phyloP scores from a whole-genome alignment of 2,797 vertebrate species.

The Acipenser ruthenus region DNA sequence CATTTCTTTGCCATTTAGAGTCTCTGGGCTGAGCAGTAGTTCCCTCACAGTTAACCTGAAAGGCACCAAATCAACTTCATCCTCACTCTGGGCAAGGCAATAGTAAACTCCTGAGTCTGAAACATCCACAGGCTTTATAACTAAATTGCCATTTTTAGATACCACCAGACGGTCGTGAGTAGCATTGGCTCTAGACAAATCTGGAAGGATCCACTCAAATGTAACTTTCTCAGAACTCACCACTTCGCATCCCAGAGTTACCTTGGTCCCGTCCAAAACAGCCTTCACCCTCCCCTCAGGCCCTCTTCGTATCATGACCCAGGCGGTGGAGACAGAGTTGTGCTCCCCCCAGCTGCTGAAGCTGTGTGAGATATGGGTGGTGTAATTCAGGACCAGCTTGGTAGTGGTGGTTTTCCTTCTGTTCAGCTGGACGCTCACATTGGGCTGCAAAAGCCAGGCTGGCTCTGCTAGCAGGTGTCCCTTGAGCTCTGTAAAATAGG shows the following conservation, averaged over 20 bases:
- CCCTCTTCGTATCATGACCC: constrained; percentile 56
- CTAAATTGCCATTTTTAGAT: constrained; percentile 45
- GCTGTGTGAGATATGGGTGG: constrained; percentile 48
- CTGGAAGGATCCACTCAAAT: constrained; percentile 64
- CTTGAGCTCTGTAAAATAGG: constrained; percentile 70
- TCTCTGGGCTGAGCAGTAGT: constrained; percentile 47
- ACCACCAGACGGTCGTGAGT: constrained; percentile 35
- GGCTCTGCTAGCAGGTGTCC: constrained; percentile 62
- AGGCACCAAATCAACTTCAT: constrained; percentile 51
- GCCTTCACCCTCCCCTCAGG: constrained; percentile 38
- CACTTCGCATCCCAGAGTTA: constrained; percentile 47
- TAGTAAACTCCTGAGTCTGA: constrained; percentile 65
- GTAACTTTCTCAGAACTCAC: constrained; percentile 40
- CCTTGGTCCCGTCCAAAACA: constrained; percentile 51
- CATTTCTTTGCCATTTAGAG: constrained; percentile 60
- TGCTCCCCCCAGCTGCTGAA: constrained; percentile 32
- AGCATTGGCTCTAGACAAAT: constrained; percentile 51
- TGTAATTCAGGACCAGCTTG: constrained; percentile 66
- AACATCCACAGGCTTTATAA: constrained; percentile 50
- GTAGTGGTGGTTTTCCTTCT: constrained; percentile 61
- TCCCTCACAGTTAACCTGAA: constrained; percentile 57
- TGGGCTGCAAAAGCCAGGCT: constrained; percentile 62
- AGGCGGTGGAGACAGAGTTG: constrained; percentile 35
- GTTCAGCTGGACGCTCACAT: constrained; percentile 60
- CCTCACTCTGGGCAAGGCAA: constrained; percentile 53